phyloP scores from a whole-genome alignment of 1,140 invertebrate species.

The Euura lappo region DNA sequence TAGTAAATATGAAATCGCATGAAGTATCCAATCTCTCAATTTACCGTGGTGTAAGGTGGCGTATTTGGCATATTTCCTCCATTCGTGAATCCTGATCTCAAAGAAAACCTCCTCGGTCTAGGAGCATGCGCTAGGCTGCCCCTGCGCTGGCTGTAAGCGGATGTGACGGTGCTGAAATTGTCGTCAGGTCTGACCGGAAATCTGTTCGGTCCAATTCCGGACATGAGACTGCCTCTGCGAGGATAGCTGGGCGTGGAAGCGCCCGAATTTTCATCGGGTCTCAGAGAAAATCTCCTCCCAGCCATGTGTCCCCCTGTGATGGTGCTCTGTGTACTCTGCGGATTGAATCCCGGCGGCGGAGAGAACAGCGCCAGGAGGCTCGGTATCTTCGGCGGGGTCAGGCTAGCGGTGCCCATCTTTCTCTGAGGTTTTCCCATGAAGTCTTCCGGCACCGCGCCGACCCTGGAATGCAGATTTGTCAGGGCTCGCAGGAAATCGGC shows the following conservation, averaged over 20 bases:
- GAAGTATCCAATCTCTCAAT: neutral
- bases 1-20: too few species aligned
- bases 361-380: slow-evolving; percentile 56
- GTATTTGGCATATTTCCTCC: slow-evolving; percentile 32
- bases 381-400: slow-evolving; percentile 57
- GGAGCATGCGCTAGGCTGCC: slow-evolving; percentile 30
- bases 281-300: slow-evolving; percentile 44
- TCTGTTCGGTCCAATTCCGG: slow-evolving; percentile 32
- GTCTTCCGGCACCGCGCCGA: slow-evolving; percentile 45
- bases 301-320: slow-evolving; percentile 25
- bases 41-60: slow-evolving; percentile 42
- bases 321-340: slow-evolving; percentile 38
- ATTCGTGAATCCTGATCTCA: slow-evolving; percentile 53
- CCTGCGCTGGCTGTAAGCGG: slow-evolving; percentile 20
- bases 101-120: slow-evolving; percentile 51
- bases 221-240: slow-evolving; percentile 37
- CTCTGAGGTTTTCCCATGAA: slow-evolving; percentile 50
- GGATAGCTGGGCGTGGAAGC: slow-evolving; percentile 35
- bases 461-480: slow-evolving; percentile 64
- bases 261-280: slow-evolving; percentile 36
- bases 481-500: slow-evolving; percentile 76
- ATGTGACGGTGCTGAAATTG: neutral
- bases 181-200: slow-evolving; percentile 59
- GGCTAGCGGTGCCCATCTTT: slow-evolving; percentile 63
- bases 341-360: slow-evolving; percentile 27